Conservation (phyloP, 2,888 invertebrate species). For the Ceratothoa steindachneri region DNA sequence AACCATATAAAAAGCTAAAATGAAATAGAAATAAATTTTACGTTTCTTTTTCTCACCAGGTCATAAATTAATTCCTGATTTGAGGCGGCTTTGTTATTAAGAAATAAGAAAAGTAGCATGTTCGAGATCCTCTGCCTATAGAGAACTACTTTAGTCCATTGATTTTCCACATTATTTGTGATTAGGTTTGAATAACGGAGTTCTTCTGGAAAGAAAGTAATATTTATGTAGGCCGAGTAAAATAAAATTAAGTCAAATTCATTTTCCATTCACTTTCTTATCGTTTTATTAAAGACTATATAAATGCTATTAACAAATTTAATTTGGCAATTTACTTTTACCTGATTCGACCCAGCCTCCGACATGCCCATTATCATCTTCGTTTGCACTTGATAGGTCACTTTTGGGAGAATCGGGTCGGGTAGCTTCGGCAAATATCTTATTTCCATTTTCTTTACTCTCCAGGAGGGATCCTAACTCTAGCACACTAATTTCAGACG, state of each 20-base stretch:
- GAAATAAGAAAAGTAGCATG: neutral
- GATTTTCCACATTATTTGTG: neutral
- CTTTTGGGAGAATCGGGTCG: neutral
- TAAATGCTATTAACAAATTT: too few species aligned
- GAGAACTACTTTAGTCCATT: neutral
- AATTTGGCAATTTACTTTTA: too few species aligned
- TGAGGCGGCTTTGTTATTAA: neutral
- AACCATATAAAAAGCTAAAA: too few species aligned
- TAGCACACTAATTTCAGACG: conserved; percentile 45
- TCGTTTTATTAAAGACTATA: too few species aligned
- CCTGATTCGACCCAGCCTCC: neutral
- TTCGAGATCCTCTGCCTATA: neutral
- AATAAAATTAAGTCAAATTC: too few species aligned
- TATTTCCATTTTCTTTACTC: conserved; percentile 42
- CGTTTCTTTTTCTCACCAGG: neutral
- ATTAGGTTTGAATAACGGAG: neutral
- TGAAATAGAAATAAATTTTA: too few species aligned
- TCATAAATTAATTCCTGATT: neutral
- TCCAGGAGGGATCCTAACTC: conserved; percentile 36
- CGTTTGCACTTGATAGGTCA: neutral
- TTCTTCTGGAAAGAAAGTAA: too few species aligned
- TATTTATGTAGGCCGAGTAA: too few species aligned
- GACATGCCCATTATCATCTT: neutral
- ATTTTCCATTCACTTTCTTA: too few species aligned
- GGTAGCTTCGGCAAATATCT: conserved; percentile 28